These are phyloP conservation scores for Tolmerus cingulatus DNA, from an alignment of 2,888 invertebrate genomes.

Conservation along the genomic window DNA sequence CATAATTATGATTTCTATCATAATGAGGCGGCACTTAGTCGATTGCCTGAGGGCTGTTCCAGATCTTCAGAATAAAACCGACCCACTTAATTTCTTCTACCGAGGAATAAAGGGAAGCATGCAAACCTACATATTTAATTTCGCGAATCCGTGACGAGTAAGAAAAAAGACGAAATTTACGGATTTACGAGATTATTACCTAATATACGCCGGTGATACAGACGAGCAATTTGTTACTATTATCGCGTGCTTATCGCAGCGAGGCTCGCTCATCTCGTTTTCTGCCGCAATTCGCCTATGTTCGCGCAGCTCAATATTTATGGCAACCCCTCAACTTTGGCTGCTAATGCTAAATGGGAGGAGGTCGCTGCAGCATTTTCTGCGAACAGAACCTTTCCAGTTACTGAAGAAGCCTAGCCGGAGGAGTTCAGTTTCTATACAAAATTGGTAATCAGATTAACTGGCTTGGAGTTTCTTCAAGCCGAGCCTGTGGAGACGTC, in stretches of 20 bases:
- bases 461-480: background rate
- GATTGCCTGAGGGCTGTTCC: background rate
- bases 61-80: background rate
- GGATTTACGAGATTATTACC: background rate
- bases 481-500: background rate
- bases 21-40: background rate
- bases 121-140: background rate
- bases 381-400: background rate
- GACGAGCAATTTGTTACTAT: constrained; percentile 5
- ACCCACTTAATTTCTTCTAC: background rate
- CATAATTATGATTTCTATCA: background rate
- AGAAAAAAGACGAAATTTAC: background rate
- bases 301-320: constrained; percentile 19
- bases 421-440: background rate
- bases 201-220: background rate
- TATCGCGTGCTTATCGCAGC: constrained; percentile 31
- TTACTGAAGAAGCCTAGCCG: background rate
- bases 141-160: background rate
- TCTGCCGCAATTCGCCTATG: background rate
- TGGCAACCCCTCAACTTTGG: constrained; percentile 29
- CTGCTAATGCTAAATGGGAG: constrained; percentile 1
- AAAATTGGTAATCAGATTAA: background rate
- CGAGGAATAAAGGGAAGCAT: background rate
- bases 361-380: background rate
- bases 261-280: constrained; percentile 3